These are phyloP conservation scores for Trachymyrmex cornetzi DNA, from an alignment of 1,140 invertebrate genomes.

Conservation along the genomic window DNA sequence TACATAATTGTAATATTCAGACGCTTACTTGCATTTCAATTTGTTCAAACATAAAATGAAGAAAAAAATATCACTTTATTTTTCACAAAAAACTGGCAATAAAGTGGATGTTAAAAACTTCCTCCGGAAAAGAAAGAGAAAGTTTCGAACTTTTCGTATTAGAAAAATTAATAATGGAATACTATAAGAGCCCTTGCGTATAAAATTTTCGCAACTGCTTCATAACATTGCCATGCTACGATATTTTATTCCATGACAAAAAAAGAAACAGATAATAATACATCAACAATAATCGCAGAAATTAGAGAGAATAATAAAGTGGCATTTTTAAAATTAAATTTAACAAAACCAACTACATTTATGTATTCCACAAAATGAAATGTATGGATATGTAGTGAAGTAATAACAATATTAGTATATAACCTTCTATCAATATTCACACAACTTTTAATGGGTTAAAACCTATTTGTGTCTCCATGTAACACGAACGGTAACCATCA, in stretches of 20 bases:
- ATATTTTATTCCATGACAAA: background rate
- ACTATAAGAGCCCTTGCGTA: background rate
- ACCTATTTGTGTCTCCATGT: slow-evolving; percentile 42
- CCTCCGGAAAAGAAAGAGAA: background rate
- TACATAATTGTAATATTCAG: background rate
- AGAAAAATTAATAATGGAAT: slow-evolving; percentile 11
- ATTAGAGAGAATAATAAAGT: background rate
- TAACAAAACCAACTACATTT: slow-evolving; percentile 27
- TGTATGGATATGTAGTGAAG: background rate
- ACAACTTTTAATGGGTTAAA: slow-evolving; percentile 53
- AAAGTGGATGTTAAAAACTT: slow-evolving; percentile 6
- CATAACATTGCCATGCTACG: background rate
- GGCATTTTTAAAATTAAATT: slow-evolving; percentile 29
- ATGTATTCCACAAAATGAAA: background rate
- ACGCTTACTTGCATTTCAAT: background rate
- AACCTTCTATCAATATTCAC: slow-evolving; percentile 36
- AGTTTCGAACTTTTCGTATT: background rate
- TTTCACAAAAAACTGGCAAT: slow-evolving; percentile 12
- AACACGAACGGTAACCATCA: slow-evolving; percentile 36
- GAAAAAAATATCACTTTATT: slow-evolving; percentile 2
- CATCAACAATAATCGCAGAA: background rate
- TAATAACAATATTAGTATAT: slow-evolving; percentile 51
- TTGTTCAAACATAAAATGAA: background rate
- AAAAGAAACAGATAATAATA: slow-evolving; percentile 10
- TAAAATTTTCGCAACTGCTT: background rate